These are phyloP conservation scores for Dynastes hyllus DNA, from an alignment of 2,888 invertebrate genomes.

Conservation along the genomic window DNA sequence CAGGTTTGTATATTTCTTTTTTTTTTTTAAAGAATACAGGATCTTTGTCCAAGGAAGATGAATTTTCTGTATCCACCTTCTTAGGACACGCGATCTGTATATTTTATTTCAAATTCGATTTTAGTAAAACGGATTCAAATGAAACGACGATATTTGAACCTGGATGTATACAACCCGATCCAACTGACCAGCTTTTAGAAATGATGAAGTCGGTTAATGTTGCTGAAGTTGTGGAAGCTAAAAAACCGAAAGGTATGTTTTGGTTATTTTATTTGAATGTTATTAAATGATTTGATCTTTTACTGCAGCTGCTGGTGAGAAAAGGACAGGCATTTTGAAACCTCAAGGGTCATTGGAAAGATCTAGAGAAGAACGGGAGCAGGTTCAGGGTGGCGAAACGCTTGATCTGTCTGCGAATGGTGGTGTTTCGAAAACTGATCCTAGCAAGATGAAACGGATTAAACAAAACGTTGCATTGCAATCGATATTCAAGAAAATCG, in stretches of 20 bases:
- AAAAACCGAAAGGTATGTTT: constrained; percentile 60
- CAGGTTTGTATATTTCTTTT: constrained; percentile 47
- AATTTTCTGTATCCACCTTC: too few relatives aligned
- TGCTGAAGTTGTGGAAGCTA: constrained; percentile 59
- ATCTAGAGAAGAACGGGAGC: constrained; percentile 77
- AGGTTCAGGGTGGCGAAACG: constrained; percentile 55
- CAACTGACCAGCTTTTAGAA: constrained; percentile 73
- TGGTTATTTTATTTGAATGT: background rate
- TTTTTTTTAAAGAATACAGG: background rate
- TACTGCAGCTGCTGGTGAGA: constrained; percentile 58
- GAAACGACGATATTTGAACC: constrained; percentile 68
- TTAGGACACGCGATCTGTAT: too few relatives aligned
- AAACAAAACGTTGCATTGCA: constrained; percentile 89
- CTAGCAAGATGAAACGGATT: constrained; percentile 69
- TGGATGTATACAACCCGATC: constrained; percentile 69
- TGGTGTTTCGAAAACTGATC: constrained; percentile 52
- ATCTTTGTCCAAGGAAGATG: background rate
- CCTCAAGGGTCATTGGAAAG: constrained; percentile 82
- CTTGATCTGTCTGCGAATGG: constrained; percentile 53
- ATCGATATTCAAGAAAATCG: constrained; percentile 82
- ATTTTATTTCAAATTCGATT: background rate
- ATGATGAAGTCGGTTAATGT: constrained; percentile 74
- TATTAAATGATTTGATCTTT: constrained; percentile 5
- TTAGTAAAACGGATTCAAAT: constrained; percentile 55
- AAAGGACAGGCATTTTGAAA: constrained; percentile 77